These are phyloP conservation scores for Maconellicoccus hirsutus DNA, from an alignment of 1,140 invertebrate genomes.

Conservation along the genomic window DNA sequence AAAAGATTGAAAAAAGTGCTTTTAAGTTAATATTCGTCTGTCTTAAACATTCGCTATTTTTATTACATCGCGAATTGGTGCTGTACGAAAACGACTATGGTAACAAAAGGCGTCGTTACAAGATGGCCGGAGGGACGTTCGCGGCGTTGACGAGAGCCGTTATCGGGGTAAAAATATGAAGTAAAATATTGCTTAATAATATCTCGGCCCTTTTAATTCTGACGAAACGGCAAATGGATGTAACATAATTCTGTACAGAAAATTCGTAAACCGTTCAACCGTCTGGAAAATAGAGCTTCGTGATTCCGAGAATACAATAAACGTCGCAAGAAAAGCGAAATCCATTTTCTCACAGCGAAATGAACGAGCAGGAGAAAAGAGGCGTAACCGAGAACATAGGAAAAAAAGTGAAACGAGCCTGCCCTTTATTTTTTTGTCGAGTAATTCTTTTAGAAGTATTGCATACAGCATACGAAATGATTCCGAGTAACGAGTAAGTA, in stretches of 20 bases:
- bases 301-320: not conserved
- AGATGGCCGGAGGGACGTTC: too few species aligned
- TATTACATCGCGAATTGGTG: not conserved
- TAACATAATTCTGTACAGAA: slow-evolving; percentile 14
- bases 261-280: not conserved
- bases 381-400: too few species aligned
- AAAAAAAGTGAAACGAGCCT: too few species aligned
- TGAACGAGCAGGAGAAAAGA: not conserved
- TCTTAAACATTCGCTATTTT: not conserved
- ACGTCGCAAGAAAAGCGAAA: slow-evolving; percentile 11
- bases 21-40: slow-evolving; percentile 4
- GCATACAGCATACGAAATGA: too few species aligned
- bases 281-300: slow-evolving; percentile 14
- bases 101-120: not conserved
- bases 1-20: not conserved
- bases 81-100: not conserved
- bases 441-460: too few species aligned
- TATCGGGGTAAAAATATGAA: not conserved
- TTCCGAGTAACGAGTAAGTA: too few species aligned
- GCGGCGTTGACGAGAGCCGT: too few species aligned
- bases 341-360: slow-evolving; percentile 7
- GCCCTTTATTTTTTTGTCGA: too few species aligned
- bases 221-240: slow-evolving; percentile 18
- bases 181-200: slow-evolving; percentile 17
- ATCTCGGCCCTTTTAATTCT: slow-evolving; percentile 14